Evolutionary conservation across 2,888 invertebrate species (phyloP).

Genomic region (Fissipunctia ypsillon): DNA sequence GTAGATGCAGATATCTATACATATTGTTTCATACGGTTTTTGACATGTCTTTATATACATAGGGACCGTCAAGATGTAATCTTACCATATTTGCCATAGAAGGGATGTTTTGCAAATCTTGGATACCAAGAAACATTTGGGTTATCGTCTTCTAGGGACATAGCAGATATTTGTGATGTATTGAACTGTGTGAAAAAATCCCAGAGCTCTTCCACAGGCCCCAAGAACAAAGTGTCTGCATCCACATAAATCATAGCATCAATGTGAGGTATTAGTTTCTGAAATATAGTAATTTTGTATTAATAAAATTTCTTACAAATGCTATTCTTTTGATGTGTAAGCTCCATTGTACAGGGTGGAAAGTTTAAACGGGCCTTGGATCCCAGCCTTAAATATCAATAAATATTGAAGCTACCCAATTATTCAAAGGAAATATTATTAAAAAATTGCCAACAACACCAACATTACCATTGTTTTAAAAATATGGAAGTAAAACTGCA

Average conservation of each 20-base stretch:
- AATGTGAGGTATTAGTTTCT: conserved; percentile 94
- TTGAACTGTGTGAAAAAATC: conserved; percentile 95
- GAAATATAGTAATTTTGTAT: conserved; percentile 73
- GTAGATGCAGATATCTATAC: too few species aligned
- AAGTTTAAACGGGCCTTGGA: neutral
- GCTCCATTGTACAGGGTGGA: neutral
- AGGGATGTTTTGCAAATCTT: conserved; percentile 98
- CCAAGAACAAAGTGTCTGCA: conserved; percentile 97
- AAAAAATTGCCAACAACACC: neutral
- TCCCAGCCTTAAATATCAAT: neutral
- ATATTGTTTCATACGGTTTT: too few species aligned
- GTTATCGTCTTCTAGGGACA: conserved; percentile 97
- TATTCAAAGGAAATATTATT: neutral
- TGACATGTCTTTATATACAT: too few species aligned
- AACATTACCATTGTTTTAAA: neutral
- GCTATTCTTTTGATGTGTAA: neutral
- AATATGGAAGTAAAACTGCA: neutral
- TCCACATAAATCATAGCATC: conserved; percentile 98
- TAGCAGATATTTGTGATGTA: conserved; percentile 95
- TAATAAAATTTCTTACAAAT: neutral
- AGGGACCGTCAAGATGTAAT: too few species aligned
- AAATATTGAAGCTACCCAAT: neutral
- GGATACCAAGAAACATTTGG: conserved; percentile 99
- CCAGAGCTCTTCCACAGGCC: conserved; percentile 96
- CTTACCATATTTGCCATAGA: conserved; percentile 95